Evolutionary conservation across 2,888 invertebrate species (phyloP).

Genomic region (Clistopyga incitator): DNA sequence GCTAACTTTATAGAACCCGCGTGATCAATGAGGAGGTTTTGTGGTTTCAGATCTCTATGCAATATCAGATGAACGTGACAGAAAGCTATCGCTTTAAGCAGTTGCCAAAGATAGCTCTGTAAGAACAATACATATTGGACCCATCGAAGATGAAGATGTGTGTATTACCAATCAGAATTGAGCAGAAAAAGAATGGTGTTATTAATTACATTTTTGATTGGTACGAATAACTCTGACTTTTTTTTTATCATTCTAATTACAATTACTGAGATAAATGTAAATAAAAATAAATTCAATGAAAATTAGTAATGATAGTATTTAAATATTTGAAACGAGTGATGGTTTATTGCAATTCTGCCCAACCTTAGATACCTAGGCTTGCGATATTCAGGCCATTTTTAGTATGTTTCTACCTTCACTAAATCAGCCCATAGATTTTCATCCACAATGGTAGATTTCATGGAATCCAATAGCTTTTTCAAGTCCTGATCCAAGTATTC

Average conservation of each 20-base stretch:
- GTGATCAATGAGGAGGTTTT: conserved; percentile 95
- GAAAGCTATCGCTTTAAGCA: conserved; percentile 94
- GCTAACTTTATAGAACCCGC: conserved; percentile 96
- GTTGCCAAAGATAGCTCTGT: conserved; percentile 93
- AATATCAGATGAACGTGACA: conserved; percentile 96
- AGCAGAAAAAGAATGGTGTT: no score
- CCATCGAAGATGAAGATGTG: background rate
- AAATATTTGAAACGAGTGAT: no score
- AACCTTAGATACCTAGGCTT: no score
- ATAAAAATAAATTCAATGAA: no score
- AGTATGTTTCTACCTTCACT: conserved; percentile 87
- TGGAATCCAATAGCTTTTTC: conserved; percentile 93
- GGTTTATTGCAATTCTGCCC: no score
- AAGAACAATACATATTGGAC: conserved; percentile 52
- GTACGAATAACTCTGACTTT: no score
- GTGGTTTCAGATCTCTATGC: conserved; percentile 97
- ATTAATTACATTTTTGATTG: no score
- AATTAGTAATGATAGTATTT: no score
- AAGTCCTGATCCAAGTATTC: conserved; percentile 97
- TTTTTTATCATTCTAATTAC: no score
- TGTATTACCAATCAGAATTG: background rate
- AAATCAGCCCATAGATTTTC: conserved; percentile 78
- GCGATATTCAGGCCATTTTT: background rate
- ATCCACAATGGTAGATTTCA: conserved; percentile 87
- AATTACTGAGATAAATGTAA: no score